These are phyloP conservation scores for Hylaea fasciaria DNA, from an alignment of 2,888 invertebrate genomes.

Conservation along the genomic window DNA sequence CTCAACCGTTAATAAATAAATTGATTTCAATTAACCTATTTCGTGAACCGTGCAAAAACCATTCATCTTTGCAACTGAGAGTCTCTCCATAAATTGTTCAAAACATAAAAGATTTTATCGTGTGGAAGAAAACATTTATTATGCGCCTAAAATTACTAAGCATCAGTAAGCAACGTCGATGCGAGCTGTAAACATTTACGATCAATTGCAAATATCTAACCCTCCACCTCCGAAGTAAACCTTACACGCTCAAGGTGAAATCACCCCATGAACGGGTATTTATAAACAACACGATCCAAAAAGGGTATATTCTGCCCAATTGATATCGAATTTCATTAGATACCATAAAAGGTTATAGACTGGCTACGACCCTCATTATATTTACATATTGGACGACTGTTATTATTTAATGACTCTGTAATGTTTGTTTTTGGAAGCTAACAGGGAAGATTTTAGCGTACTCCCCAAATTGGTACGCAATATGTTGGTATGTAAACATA, in stretches of 20 bases:
- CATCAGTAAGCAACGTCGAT: conserved; percentile 82
- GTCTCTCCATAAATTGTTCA: conserved; percentile 66
- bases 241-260: conserved; percentile 27
- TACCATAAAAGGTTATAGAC: conserved; percentile 14
- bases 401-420: conserved; percentile 2
- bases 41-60: neutral
- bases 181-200: conserved; percentile 79
- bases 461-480: too few species aligned
- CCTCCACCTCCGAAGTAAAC: conserved; percentile 36
- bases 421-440: neutral
- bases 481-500: too few species aligned
- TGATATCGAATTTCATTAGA: conserved; percentile 26
- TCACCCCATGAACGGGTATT: conserved; percentile 31
- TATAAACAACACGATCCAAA: conserved; percentile 39
- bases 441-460: too few species aligned
- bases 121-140: conserved; percentile 83
- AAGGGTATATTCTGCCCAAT: conserved; percentile 34
- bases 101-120: conserved; percentile 64
- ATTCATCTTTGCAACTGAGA: conserved; percentile 1
- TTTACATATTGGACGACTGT: conserved; percentile 2
- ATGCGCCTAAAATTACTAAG: conserved; percentile 84
- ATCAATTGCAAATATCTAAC: conserved; percentile 79
- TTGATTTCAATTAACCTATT: neutral
- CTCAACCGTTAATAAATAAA: neutral
- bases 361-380: conserved; percentile 3